Evolutionary conservation across 2,797 vertebrate species (phyloP), one percentile per base, ranked within the genome.

Genomic region (Natrix natrix): DNA sequence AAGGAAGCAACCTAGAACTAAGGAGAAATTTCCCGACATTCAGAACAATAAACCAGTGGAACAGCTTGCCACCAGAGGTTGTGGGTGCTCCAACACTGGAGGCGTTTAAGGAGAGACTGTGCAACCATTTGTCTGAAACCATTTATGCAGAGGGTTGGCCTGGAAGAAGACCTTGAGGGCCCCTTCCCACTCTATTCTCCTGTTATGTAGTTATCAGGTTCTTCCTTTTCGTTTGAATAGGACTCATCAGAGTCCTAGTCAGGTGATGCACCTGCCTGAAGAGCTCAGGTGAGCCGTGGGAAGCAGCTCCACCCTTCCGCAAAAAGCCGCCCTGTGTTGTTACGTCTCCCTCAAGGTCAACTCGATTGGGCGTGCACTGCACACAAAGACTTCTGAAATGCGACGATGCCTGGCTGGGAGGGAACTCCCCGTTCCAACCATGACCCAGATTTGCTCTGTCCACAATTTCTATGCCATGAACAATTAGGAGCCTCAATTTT

Each of bases 71-170:
- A 0, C 3, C 10, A 63, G 60, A 63, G 28, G 24, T 26, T 28
- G 24, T 11, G 10, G 0, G 0, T 11, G 24, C 60, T 26, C 24
- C 8, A 61, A 3, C 24, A 12, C 60, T 63, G 60, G 10, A 63
- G 0, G 24, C 0, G 11, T 26, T 26, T 63, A 28, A 63, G 60
- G 12, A 4, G 8, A 12, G 60, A 63, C 1, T 11, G 60, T 1
- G 1, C 10, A 63, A 1, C 24, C 60, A 26, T 28, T 63, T 28
- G 60, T 26, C 60, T 61, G 60, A 0, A 61, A 26, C 59, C 59
- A 60, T 60, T 60, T 60, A 3, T 2, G 20, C 60, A 63, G 60
- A 1, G 17, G 24, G 24, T 28, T 63, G 60, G 60, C 26, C 24
- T 26, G 6, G 48, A 52, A 61, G 24, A 61, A 28, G 60, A 63